These are phyloP conservation scores for Drosophila pallidifrons DNA, from an alignment of 1,140 invertebrate species.

Conservation along the genomic window DNA sequence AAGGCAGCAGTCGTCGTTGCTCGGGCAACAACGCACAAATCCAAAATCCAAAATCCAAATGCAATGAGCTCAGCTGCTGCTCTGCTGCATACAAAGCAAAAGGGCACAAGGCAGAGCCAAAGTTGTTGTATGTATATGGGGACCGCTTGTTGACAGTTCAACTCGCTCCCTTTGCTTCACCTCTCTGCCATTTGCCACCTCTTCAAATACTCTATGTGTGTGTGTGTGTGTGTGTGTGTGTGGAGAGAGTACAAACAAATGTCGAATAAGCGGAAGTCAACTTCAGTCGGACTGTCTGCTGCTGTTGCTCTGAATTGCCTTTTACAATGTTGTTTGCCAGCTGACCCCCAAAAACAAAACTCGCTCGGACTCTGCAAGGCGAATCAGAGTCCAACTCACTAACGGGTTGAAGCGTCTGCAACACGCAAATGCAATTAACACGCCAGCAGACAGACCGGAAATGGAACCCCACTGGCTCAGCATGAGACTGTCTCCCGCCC, in stretches of 20 bases:
- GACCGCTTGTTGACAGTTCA: conserved; percentile 60
- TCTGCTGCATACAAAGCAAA: conserved; percentile 21
- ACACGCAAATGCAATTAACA: conserved; percentile 83
- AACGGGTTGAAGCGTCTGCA: conserved; percentile 55
- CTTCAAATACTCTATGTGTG: neutral
- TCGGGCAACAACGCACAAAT: conserved; percentile 44
- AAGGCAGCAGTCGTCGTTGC: conserved; percentile 33
- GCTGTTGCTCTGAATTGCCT: conserved; percentile 54
- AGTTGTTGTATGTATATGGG: conserved; percentile 60
- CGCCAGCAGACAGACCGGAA: conserved; percentile 77
- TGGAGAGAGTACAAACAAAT: conserved; percentile 14
- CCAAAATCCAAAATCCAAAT: conserved; percentile 41
- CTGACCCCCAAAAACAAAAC: conserved; percentile 51
- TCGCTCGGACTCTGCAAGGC: conserved; percentile 12
- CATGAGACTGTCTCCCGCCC: conserved; percentile 2
- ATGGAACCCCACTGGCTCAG: conserved; percentile 59
- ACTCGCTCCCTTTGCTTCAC: conserved; percentile 11
- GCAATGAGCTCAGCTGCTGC: conserved; percentile 56
- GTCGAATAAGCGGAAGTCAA: conserved; percentile 36
- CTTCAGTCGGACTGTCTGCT: conserved; percentile 38
- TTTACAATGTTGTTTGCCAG: conserved; percentile 74
- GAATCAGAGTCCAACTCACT: neutral
- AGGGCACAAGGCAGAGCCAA: conserved; percentile 28
- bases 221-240: no score
- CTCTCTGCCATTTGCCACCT: neutral